phyloP scores from a whole-genome alignment of 2,113 vertebrate genomes.

The Thomomys bottae region DNA sequence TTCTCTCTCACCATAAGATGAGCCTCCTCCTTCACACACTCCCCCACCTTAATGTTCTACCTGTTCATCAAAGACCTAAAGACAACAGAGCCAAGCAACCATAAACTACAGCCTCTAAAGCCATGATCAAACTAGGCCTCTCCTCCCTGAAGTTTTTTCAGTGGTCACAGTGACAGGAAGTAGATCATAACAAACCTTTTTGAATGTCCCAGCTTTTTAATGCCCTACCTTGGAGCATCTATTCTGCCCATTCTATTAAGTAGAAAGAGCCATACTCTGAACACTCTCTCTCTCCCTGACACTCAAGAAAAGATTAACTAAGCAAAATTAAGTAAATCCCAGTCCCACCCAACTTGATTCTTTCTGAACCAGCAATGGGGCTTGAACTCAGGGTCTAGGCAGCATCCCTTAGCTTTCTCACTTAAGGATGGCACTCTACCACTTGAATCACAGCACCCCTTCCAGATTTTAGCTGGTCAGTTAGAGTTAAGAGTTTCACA shows the following conservation, averaged over 20 bases:
- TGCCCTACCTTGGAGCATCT: not conserved
- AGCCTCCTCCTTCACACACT: not conserved
- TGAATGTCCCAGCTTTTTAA: not conserved
- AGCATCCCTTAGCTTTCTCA: too few species aligned
- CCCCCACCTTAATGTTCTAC: not conserved
- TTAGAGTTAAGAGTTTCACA: too few species aligned
- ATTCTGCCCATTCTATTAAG: not conserved
- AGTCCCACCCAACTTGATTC: not conserved
- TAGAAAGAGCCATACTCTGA: not conserved
- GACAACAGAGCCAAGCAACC: not conserved
- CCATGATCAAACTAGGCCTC: not conserved
- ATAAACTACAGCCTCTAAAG: too few species aligned
- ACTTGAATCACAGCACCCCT: too few species aligned
- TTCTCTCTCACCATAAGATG: not conserved
- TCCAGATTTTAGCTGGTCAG: too few species aligned
- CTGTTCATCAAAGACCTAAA: not conserved
- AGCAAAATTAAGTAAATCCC: not conserved
- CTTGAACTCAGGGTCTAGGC: too few species aligned
- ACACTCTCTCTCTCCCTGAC: not conserved
- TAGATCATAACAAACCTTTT: not conserved
- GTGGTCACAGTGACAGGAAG: not conserved
- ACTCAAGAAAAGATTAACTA: not conserved
- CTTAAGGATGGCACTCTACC: too few species aligned
- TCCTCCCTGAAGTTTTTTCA: not conserved
- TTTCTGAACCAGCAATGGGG: too few species aligned